These are phyloP conservation scores for Typhlichthys eigenmanni DNA, from an alignment of 2,797 vertebrate species.

Conservation along the genomic window DNA sequence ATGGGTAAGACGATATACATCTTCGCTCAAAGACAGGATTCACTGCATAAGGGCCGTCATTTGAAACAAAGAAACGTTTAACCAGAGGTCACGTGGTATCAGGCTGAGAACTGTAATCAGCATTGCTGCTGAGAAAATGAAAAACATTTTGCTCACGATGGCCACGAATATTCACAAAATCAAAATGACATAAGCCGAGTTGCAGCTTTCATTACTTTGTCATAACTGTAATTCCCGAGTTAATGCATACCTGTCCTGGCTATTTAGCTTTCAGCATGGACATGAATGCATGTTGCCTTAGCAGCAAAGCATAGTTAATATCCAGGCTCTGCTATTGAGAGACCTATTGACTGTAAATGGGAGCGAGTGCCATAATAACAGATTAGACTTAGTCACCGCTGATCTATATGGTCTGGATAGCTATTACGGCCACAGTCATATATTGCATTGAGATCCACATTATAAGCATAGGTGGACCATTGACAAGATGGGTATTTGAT, in stretches of 20 bases:
- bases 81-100: slow-evolving; percentile 41
- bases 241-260: slow-evolving; percentile 31
- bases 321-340: too few relatives aligned
- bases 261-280: slow-evolving; percentile 41
- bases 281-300: slow-evolving; percentile 10
- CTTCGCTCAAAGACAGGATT: slow-evolving; percentile 31
- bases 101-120: slow-evolving; percentile 35
- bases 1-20: slow-evolving; percentile 54
- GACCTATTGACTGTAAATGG: slow-evolving; percentile 42
- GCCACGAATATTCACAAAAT: slow-evolving; percentile 50
- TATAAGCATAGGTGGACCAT: slow-evolving; percentile 66
- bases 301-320: too few relatives aligned
- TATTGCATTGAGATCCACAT: slow-evolving; percentile 61
- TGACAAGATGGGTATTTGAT: slow-evolving; percentile 58
- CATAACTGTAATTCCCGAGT: slow-evolving; percentile 39
- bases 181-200: slow-evolving; percentile 40
- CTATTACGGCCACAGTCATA: slow-evolving; percentile 65
- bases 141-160: slow-evolving; percentile 44
- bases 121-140: slow-evolving; percentile 26
- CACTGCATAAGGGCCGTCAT: slow-evolving; percentile 44
- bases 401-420: slow-evolving; percentile 56
- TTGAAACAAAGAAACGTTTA: slow-evolving; percentile 60
- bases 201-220: slow-evolving; percentile 29
- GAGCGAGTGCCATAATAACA: slow-evolving; percentile 58
- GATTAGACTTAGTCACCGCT: slow-evolving; percentile 44